Percentiles rank a stretch among this genome's conserved stretches.
phyloP scores from a whole-genome alignment of 2,797 vertebrate genomes.

The Gouania willdenowi region DNA sequence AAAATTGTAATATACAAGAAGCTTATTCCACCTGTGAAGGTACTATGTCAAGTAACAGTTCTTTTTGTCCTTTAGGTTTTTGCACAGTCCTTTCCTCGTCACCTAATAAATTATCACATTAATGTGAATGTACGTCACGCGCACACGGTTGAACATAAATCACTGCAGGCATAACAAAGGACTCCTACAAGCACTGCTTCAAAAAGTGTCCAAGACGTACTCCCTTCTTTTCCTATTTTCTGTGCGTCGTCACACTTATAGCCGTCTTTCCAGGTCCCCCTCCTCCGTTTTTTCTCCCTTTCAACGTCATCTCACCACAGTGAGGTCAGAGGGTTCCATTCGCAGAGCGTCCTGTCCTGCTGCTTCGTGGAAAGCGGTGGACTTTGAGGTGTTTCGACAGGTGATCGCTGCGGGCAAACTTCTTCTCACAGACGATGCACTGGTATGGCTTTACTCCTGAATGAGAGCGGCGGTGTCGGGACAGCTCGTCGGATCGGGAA shows the following conservation, averaged over 20 bases:
- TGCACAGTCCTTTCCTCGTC: conserved; percentile 59
- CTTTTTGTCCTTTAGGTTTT: conserved; percentile 46
- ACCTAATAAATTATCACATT: conserved; percentile 81
- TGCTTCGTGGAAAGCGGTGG: conserved; percentile 92
- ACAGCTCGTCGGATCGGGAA: conserved; percentile 91
- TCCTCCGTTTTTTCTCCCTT: background rate
- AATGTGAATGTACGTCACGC: conserved; percentile 61
- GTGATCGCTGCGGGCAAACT: conserved; percentile 95
- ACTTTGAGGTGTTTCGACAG: conserved; percentile 97
- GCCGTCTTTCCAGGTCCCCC: too few relatives aligned
- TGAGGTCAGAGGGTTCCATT: conserved; percentile 77
- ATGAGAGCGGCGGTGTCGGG: conserved; percentile 90
- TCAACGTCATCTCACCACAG: conserved; percentile 39
- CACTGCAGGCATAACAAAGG: too few relatives aligned
- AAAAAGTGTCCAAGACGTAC: conserved; percentile 44
- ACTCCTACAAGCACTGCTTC: conserved; percentile 29
- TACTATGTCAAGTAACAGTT: conserved; percentile 77
- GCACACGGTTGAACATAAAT: conserved; percentile 44
- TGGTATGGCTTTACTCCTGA: conserved; percentile 95
- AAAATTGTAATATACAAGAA: conserved; percentile 63
- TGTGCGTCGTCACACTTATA: conserved; percentile 28
- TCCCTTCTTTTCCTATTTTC: conserved; percentile 6
- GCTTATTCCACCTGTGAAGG: conserved; percentile 67
- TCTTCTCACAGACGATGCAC: conserved; percentile 93
- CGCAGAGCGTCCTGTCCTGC: conserved; percentile 80